Evolutionary conservation across 2,797 vertebrate species (phyloP).

Genomic region (Pogoniulus pusillus): DNA sequence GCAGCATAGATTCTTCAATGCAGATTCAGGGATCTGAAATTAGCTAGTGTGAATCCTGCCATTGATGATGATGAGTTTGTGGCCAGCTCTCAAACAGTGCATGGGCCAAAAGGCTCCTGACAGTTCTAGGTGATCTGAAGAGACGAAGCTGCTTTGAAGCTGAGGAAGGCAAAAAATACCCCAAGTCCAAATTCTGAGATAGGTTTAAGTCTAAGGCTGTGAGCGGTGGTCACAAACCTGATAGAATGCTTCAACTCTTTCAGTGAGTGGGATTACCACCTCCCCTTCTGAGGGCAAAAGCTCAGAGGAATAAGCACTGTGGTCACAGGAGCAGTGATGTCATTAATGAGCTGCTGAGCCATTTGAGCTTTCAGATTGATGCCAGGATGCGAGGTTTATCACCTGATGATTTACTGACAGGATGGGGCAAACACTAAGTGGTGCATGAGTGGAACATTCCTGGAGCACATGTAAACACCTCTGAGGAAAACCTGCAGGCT

Average conservation of each 20-base stretch:
- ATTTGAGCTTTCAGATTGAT: background rate
- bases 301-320: background rate
- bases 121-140: background rate
- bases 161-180: background rate
- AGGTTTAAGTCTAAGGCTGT: background rate
- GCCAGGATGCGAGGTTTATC: background rate
- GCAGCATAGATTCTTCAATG: background rate
- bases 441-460: background rate
- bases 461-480: background rate
- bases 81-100: background rate
- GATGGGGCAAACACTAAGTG: accelerated
- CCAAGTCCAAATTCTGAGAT: background rate
- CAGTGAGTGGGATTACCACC: background rate
- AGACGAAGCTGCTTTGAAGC: background rate
- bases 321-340: background rate
- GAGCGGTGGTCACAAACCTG: background rate
- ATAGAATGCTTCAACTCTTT: background rate
- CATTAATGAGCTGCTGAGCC: background rate
- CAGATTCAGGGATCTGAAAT: background rate
- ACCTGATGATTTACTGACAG: background rate
- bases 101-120: background rate
- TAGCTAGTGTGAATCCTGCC: background rate
- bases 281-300: background rate
- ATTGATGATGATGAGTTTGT: background rate
- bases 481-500: background rate